Evolutionary conservation across 1,140 invertebrate species (phyloP).

Genomic region (Aphis gossypii): DNA sequence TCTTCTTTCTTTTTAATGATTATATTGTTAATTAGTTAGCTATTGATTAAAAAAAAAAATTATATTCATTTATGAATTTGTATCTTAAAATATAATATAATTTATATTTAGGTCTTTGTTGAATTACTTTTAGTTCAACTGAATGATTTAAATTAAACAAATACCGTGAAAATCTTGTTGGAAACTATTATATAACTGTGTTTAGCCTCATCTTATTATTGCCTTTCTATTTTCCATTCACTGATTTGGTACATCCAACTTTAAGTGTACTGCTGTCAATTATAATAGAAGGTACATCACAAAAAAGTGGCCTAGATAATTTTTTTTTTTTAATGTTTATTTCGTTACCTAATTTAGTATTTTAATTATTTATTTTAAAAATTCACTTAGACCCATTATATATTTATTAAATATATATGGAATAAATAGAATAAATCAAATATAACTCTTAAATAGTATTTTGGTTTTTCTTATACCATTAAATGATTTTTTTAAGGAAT

Average conservation of each 20-base stretch:
- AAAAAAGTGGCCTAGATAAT: constrained; percentile 42
- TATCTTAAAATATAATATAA: background rate
- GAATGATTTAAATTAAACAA: constrained; percentile 13
- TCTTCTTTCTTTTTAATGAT: background rate
- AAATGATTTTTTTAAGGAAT: constrained; percentile 26
- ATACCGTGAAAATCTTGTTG: constrained; percentile 29
- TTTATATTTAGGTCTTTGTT: background rate
- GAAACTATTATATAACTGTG: constrained; percentile 52
- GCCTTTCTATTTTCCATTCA: constrained; percentile 56
- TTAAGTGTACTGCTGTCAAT: constrained; percentile 48
- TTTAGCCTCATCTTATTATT: constrained; percentile 47
- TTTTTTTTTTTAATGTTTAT: background rate
- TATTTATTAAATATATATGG: background rate
- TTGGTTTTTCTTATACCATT: background rate
- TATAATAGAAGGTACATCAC: constrained; percentile 21
- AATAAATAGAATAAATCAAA: background rate
- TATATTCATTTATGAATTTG: background rate
- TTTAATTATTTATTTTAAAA: constrained; percentile 33
- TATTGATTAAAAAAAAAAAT: background rate
- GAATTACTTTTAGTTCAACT: background rate
- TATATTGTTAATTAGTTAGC: background rate
- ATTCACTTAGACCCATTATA: background rate
- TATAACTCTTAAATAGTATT: background rate
- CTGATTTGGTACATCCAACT: constrained; percentile 57
- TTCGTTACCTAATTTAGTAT: background rate